Conservation (phyloP, 2,797 vertebrate genomes). For the Antrozous pallidus region DNA sequence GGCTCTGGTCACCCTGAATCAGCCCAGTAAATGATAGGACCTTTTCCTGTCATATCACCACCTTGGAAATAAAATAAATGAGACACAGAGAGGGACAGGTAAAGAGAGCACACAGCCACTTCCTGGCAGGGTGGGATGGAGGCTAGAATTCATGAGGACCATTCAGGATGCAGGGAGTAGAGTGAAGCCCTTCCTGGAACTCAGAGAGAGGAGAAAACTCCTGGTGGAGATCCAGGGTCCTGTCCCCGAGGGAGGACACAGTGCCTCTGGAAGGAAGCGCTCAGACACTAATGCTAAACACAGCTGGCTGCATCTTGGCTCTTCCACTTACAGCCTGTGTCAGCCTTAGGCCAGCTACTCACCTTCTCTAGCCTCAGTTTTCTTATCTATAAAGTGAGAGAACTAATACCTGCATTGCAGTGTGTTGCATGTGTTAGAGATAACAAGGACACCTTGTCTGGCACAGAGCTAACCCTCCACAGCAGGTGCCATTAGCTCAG, state of each 20-base stretch:
- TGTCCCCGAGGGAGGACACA: not conserved
- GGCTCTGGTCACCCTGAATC: not conserved
- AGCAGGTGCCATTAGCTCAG: not conserved
- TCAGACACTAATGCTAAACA: not conserved
- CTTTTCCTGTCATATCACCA: not conserved
- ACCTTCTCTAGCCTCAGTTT: not conserved
- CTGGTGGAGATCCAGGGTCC: not conserved
- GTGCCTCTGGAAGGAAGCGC: not conserved
- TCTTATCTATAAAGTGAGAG: not conserved
- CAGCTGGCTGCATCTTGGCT: not conserved
- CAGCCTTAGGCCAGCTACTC: not conserved
- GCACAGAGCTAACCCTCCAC: not conserved
- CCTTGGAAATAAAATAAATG: not conserved
- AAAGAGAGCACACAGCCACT: not conserved
- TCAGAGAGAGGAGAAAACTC: not conserved
- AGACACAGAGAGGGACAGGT: not conserved
- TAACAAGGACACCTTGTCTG: not conserved
- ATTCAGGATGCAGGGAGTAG: no score
- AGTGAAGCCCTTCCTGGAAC: not conserved
- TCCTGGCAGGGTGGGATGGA: accelerated
- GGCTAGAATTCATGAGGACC: not conserved
- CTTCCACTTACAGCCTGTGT: accelerated
- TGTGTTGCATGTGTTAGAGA: not conserved
- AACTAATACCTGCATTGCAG: accelerated
- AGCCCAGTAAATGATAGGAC: not conserved